Evolutionary conservation across 2,888 invertebrate genomes (phyloP), one percentile per base, ranked within the genome.

Genomic region (Nebria brevicollis): DNA sequence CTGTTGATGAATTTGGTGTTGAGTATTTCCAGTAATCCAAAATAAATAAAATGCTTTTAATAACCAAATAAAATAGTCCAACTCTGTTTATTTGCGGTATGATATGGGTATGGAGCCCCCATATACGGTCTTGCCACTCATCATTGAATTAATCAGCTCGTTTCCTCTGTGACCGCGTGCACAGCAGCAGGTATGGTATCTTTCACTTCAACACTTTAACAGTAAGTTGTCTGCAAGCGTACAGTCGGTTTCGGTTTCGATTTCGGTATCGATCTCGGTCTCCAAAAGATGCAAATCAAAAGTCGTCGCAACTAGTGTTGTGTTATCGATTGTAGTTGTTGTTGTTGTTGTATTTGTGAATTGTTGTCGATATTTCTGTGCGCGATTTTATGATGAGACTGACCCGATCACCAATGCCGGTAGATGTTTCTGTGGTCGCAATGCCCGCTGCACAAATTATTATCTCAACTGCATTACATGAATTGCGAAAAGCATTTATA

Each of bases 401-500:
- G 85, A 86, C 86, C 34, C 84, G 84, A 66, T 83, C 84, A 82
- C 84, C 85, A 72, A 83, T 85, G 75, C 82, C 85, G 75, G 87
- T 87, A 81, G 87, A 89, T 84, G 87, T 89, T 68, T 88, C 89
- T 76, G 86, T 89, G 79, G 85, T 90, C 81, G 89, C 89, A 66
- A 87, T 90, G 77, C 90, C 91, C 66, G 89, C 90, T 54, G 89
- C 90, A 25, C 89, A 90, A 79, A 89, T 90, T 83, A 89, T 91
- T 83, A 89, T 91, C 78, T 90, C 91, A 20, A 90, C 90, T 34
- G 91, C 91, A 64, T 86, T 91, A 83, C 88, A 88, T 76, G 90
- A 90, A 85, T 86, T 91, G 77, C 87, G 90, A 83, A 89, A 89
- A 83, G 89, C 90, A 20, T 86, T 91, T 82, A 87, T 90, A 83